phyloP scores from a whole-genome alignment of 2,888 invertebrate genomes.

The Macrophya alboannulata region DNA sequence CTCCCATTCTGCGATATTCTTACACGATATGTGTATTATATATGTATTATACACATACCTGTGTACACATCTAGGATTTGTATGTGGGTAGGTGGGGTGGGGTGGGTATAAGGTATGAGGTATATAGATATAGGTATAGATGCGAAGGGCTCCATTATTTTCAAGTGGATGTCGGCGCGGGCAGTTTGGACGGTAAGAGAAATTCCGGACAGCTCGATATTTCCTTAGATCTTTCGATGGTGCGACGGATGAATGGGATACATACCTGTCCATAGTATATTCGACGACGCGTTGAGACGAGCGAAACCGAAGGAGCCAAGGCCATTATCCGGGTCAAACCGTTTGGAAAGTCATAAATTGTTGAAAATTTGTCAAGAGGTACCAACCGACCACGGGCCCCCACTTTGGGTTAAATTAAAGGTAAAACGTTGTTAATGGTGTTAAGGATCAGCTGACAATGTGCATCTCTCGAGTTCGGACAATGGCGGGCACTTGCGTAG shows the following conservation, averaged over 20 bases:
- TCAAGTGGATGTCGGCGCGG: not conserved
- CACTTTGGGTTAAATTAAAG: slow-evolving; percentile 78
- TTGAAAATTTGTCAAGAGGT: slow-evolving; percentile 78
- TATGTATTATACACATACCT: too few relatives aligned
- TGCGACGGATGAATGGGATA: not conserved
- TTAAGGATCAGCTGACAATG: slow-evolving; percentile 75
- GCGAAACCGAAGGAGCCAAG: slow-evolving; percentile 52
- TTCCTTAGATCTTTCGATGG: not conserved
- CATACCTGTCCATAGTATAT: not conserved
- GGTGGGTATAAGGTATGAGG: too few relatives aligned
- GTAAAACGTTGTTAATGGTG: slow-evolving; percentile 79
- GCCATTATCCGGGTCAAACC: slow-evolving; percentile 68
- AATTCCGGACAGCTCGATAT: not conserved
- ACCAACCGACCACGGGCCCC: slow-evolving; percentile 64
- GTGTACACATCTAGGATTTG: not conserved
- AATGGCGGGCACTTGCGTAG: slow-evolving; percentile 78
- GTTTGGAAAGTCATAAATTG: slow-evolving; percentile 69
- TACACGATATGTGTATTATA: not conserved
- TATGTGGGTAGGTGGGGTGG: not conserved
- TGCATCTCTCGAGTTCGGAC: slow-evolving; percentile 70
- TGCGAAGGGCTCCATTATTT: not conserved
- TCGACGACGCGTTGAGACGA: slow-evolving; percentile 8
- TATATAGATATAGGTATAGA: too few relatives aligned
- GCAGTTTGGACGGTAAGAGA: not conserved
- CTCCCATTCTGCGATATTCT: not conserved